phyloP scores from a whole-genome alignment of 2,888 invertebrate species.

The Nipponacmea schrenckii region DNA sequence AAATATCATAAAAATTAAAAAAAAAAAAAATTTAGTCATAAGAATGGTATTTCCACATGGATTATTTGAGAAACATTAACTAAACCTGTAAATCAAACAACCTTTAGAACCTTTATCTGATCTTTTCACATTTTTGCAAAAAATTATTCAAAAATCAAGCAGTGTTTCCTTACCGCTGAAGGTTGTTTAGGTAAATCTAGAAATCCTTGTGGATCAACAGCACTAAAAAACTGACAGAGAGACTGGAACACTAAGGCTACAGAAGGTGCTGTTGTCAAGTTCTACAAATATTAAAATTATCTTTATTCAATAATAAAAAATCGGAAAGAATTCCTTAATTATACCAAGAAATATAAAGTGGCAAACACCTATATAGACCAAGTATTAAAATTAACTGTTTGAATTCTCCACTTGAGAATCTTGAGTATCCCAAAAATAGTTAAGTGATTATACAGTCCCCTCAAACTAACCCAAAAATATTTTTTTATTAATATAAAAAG shows the following conservation, averaged over 20 bases:
- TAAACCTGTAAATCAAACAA: too few species aligned
- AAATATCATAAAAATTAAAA: too few species aligned
- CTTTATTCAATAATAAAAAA: too few species aligned
- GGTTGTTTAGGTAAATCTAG: conserved; percentile 58
- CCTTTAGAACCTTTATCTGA: too few species aligned
- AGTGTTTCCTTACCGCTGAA: conserved; percentile 49
- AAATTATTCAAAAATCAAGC: neutral
- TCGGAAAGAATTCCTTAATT: too few species aligned
- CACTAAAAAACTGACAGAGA: conserved; percentile 66
- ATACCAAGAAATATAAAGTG: neutral
- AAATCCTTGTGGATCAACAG: conserved; percentile 63
- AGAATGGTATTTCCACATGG: too few species aligned
- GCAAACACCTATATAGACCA: neutral
- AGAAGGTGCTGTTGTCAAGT: conserved; percentile 55
- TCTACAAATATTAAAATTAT: conserved; percentile 42
- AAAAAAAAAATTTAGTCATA: too few species aligned
- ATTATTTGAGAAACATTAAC: too few species aligned
- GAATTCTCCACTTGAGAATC: neutral
- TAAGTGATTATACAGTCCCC: too few species aligned
- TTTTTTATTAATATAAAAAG: too few species aligned
- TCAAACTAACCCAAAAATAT: too few species aligned
- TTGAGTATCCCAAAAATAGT: neutral
- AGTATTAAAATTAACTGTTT: neutral
- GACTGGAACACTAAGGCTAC: conserved; percentile 66
- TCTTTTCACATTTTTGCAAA: too few species aligned